Percentiles rank a stretch among this genome's conserved stretches.
Conservation (phyloP, 2,888 invertebrate species). For the Philhelius pedissequus region DNA sequence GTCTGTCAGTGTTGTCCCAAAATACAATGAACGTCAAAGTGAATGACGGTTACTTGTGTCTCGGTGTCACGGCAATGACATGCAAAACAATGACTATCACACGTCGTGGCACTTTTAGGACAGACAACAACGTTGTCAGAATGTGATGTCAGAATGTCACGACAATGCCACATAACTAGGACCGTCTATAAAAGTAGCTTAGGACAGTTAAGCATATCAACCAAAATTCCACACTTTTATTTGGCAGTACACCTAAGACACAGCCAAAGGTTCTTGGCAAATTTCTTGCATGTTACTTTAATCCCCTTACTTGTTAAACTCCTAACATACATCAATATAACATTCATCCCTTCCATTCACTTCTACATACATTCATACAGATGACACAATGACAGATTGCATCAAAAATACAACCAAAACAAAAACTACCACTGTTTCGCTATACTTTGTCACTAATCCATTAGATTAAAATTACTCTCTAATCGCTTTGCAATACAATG, state of each 20-base stretch:
- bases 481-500: background rate
- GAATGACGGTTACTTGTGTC: no score
- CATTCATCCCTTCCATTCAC: slow-evolving; percentile 12
- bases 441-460: slow-evolving; percentile 35
- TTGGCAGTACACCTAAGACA: background rate
- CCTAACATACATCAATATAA: background rate
- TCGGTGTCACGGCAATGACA: no score
- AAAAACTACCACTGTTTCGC: background rate
- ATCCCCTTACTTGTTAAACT: slow-evolving; percentile 5
- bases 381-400: slow-evolving; percentile 4
- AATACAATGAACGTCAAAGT: no score
- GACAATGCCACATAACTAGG: no score
- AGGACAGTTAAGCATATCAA: background rate
- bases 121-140: no score
- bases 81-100: no score
- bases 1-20: no score
- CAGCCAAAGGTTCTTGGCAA: background rate
- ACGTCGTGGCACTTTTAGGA: no score
- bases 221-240: background rate
- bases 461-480: slow-evolving; percentile 17
- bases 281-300: background rate
- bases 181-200: no score
- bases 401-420: background rate
- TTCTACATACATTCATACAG: background rate
- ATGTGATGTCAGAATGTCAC: no score